These are phyloP conservation scores for Drosophila helvetica DNA, from an alignment of 2,888 invertebrate genomes.

Conservation along the genomic window DNA sequence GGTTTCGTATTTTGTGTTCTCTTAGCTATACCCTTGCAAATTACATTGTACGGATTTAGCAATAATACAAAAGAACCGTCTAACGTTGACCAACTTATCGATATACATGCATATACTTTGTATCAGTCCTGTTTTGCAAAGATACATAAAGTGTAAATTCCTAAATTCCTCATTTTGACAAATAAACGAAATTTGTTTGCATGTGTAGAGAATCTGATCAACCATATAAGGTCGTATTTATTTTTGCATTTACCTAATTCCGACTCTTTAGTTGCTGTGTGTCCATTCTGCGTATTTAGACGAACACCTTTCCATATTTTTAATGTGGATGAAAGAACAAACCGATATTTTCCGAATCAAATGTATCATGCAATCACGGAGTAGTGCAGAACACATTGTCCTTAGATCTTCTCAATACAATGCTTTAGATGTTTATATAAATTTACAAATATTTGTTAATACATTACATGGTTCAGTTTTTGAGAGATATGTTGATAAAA, in stretches of 20 bases:
- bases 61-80: not conserved
- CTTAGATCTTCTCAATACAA: not conserved
- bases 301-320: too few species aligned
- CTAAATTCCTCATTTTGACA: too few species aligned
- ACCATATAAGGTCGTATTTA: too few species aligned
- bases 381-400: not conserved
- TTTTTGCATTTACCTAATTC: not conserved
- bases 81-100: too few species aligned
- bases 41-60: not conserved
- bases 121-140: not conserved
- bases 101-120: not conserved
- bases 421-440: not conserved
- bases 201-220: too few species aligned
- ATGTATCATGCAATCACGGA: not conserved
- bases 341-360: not conserved
- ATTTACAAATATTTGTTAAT: constrained; percentile 4
- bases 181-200: not conserved
- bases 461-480: not conserved
- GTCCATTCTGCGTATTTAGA: not conserved
- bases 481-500: constrained; percentile 4
- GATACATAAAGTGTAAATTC: not conserved
- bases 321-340: not conserved
- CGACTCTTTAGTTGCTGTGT: not conserved
- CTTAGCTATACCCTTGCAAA: constrained; percentile 18
- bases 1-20: constrained; percentile 1